Conservation (phyloP, 2,888 invertebrate species). For the Tetanocera ferruginea region DNA sequence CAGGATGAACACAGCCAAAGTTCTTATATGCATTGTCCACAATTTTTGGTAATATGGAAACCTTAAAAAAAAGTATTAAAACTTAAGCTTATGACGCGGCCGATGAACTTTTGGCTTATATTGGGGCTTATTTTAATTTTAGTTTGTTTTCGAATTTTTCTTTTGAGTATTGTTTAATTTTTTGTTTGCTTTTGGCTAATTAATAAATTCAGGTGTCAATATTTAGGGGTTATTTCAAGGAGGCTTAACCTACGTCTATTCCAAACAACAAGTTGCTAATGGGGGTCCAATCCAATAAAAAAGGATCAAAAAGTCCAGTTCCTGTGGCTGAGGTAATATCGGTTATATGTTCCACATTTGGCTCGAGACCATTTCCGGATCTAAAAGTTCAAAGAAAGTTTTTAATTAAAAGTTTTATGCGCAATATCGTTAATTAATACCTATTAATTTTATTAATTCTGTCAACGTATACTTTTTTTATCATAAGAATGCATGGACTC, state of each 20-base stretch:
- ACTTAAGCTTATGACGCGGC: background rate
- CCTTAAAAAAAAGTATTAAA: constrained; percentile 69
- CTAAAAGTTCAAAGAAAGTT: constrained; percentile 41
- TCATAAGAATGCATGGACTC: too few relatives aligned
- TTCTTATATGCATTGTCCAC: constrained; percentile 80
- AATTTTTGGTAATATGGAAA: constrained; percentile 82
- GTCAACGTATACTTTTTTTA: too few relatives aligned
- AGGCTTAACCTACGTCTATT: constrained; percentile 70
- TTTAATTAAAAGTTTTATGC: too few relatives aligned
- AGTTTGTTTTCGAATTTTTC: background rate
- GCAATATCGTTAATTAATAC: too few relatives aligned
- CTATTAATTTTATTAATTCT: too few relatives aligned
- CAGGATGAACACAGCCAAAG: constrained; percentile 78
- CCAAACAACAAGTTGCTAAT: constrained; percentile 78
- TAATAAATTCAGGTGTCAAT: background rate
- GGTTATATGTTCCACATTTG: constrained; percentile 76
- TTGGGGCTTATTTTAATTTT: background rate
- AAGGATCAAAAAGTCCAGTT: constrained; percentile 95
- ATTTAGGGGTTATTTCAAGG: background rate
- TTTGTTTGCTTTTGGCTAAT: background rate
- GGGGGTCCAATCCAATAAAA: constrained; percentile 85
- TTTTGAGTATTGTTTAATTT: background rate
- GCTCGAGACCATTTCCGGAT: constrained; percentile 57
- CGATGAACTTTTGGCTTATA: too few relatives aligned
- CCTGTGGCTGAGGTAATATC: constrained; percentile 94